These are phyloP conservation scores for Tachina fera DNA, from an alignment of 2,888 invertebrate species.

Conservation along the genomic window DNA sequence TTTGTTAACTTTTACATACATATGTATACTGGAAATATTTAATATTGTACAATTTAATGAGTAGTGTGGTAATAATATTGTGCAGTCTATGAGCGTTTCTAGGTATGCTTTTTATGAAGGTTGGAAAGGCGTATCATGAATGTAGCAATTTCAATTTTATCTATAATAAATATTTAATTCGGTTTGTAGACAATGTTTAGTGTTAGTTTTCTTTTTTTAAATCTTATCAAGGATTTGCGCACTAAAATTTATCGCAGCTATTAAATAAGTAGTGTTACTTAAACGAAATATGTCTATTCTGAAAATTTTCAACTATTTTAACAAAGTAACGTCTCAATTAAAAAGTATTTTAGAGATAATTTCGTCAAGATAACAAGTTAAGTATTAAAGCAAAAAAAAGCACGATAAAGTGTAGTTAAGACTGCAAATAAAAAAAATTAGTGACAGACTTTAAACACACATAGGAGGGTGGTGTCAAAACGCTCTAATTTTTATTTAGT, in stretches of 20 bases:
- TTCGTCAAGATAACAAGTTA: neutral
- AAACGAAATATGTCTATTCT: slow-evolving; percentile 1
- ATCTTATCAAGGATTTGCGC: slow-evolving; percentile 24
- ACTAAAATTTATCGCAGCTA: slow-evolving; percentile 14
- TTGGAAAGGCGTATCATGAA: neutral
- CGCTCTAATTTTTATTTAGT: no score
- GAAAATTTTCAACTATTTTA: slow-evolving; percentile 1
- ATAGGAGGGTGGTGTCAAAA: no score
- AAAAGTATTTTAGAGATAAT: slow-evolving; percentile 8
- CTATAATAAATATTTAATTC: neutral
- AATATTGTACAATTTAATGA: no score
- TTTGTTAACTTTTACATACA: no score
- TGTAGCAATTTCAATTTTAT: neutral
- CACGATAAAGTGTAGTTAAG: neutral
- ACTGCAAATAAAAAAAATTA: no score
- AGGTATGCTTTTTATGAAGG: no score
- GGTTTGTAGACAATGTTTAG: slow-evolving; percentile 6
- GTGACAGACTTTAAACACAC: no score
- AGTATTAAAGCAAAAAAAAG: neutral
- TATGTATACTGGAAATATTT: no score
- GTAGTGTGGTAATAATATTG: no score
- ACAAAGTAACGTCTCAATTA: neutral
- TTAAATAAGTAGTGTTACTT: neutral
- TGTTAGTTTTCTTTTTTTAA: slow-evolving; percentile 1
- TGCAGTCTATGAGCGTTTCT: no score